A percentile compares a stretch with the other conserved stretches of the same genome.
These are phyloP conservation scores for Helobdella robusta DNA, from an alignment of 2,888 invertebrate species.

Conservation along the genomic window DNA sequence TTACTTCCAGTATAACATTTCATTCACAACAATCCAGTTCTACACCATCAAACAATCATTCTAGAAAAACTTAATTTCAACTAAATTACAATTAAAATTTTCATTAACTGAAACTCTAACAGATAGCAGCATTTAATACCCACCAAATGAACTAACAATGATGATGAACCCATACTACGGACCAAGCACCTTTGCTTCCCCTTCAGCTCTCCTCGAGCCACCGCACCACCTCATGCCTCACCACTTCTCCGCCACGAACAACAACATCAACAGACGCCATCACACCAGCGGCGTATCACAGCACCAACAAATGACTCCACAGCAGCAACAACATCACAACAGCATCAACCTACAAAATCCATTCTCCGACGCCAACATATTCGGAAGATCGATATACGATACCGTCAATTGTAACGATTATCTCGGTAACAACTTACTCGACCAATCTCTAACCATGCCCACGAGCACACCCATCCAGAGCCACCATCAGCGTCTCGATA, in stretches of 20 bases:
- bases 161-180: conserved; percentile 26
- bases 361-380: not conserved
- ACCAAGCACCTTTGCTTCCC: conserved; percentile 21
- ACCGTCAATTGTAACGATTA: not conserved
- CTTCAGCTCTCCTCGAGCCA: conserved; percentile 16
- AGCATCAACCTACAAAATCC: not conserved
- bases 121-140: no score
- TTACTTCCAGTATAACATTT: no score
- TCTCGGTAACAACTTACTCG: not conserved
- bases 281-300: not conserved
- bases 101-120: no score
- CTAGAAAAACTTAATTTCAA: no score
- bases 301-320: not conserved
- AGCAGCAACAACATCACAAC: not conserved
- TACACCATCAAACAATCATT: no score
- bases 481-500: not conserved
- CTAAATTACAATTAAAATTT: no score
- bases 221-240: conserved; percentile 20
- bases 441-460: not conserved
- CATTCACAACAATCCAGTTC: no score
- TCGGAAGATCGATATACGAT: conserved; percentile 2
- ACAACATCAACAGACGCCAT: not conserved
- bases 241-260: not conserved
- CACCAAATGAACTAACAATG: conserved; percentile 6
- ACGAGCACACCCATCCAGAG: not conserved